Evolutionary conservation across 2,888 invertebrate genomes (phyloP), one percentile per base, ranked within the genome.

Genomic region (Odontomyia ornata): DNA sequence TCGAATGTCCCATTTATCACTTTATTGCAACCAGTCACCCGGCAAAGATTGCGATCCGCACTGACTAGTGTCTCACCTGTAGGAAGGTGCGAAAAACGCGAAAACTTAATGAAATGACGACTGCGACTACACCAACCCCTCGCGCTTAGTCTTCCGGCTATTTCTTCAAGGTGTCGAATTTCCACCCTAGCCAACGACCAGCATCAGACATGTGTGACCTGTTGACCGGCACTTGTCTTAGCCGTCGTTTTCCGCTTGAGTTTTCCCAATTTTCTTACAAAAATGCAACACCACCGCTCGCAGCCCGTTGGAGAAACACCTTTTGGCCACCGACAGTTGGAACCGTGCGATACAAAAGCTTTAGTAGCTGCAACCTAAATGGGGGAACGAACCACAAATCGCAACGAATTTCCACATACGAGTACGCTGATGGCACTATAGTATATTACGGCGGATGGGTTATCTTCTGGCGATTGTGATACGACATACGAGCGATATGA

Each of bases 381-480:
- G 47, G 71, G 46, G 47, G 71, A 46, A 47, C 27, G 18, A 52
- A 25, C 46, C 71, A 21, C 43, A 73, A 73, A 56, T 72, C 72
- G 56, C 30, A 28, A 56, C 57, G 72, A 67, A 46, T 60, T 64
- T 30, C 64, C 64, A 71, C 60, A 57, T 36, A 57, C 73, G 60
- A n/a, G n/a, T n/a, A n/a, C 73, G 60, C 73, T n/a, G 30, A 73
- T 69, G 57, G 57, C 57, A 73, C 73, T 36, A 5, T n/a, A n/a
- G n/a, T n/a, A n/a, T 72, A 72, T 23, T 72, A 18, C 21, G 28
- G 43, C 57, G 15, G 46, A 69, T 69, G 43, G 69, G 69, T 57
- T 73, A 73, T 73, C 73, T 73, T 73, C 18, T 57, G 60, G 52
- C 73, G 73, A 57, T 73, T 57, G 36, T 27, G 73, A 57, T 73